Conservation (phyloP, 1,140 invertebrate species). For the Monochamus saltuarius region DNA sequence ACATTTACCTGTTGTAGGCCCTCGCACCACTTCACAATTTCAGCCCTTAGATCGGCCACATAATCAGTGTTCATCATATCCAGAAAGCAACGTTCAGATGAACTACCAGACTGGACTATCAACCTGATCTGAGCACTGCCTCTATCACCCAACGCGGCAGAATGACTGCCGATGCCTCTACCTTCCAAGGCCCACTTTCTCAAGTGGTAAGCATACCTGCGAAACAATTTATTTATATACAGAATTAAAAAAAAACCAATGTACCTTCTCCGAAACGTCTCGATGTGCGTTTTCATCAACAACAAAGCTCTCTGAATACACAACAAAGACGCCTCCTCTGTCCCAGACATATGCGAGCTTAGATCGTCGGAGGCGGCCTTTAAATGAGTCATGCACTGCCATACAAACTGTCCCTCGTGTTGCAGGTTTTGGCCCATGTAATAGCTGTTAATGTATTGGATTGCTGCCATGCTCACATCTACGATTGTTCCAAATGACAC, state of each 20-base stretch:
- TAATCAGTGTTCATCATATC: slow-evolving; percentile 79
- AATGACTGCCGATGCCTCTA: slow-evolving; percentile 70
- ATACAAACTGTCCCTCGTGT: slow-evolving; percentile 88
- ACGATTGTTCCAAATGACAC: slow-evolving; percentile 26
- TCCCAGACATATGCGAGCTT: slow-evolving; percentile 52
- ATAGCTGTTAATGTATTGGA: slow-evolving; percentile 89
- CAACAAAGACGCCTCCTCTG: slow-evolving; percentile 74
- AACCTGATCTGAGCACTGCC: slow-evolving; percentile 64
- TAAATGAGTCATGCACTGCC: slow-evolving; percentile 87
- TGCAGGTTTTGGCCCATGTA: slow-evolving; percentile 89
- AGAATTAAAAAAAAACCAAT: slow-evolving; percentile 1
- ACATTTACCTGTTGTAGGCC: slow-evolving; percentile 29
- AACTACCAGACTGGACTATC: slow-evolving; percentile 81
- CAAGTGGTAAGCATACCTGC: slow-evolving; percentile 81
- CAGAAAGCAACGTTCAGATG: slow-evolving; percentile 74
- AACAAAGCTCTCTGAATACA: slow-evolving; percentile 87
- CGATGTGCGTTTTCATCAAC: slow-evolving; percentile 86
- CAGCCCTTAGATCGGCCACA: slow-evolving; percentile 86
- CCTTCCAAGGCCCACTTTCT: slow-evolving; percentile 82
- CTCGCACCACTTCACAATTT: slow-evolving; percentile 92
- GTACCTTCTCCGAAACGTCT: slow-evolving; percentile 82
- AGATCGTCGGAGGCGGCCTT: slow-evolving; percentile 76
- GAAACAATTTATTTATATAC: slow-evolving; percentile 15
- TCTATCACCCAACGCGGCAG: slow-evolving; percentile 61
- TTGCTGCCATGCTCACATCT: slow-evolving; percentile 91